Conservation (phyloP, 2,797 vertebrate genomes). For the Carduelis carduelis region DNA sequence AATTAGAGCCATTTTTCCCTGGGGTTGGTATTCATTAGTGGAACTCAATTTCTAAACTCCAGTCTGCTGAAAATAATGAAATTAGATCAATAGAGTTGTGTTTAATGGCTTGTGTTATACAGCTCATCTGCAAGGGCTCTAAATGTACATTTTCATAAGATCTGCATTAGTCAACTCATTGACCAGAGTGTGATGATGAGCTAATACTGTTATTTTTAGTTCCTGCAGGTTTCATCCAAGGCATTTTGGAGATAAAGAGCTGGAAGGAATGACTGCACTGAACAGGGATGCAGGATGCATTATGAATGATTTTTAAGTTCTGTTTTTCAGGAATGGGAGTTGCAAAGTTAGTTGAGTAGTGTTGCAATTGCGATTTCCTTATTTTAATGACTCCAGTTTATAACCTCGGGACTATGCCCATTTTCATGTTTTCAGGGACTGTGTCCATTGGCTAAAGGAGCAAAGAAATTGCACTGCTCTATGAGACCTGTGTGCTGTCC, state of each 20-base stretch:
- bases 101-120: slow-evolving; percentile 62
- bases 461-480: neutral
- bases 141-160: slow-evolving; percentile 52
- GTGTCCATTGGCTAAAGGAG: neutral
- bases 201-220: slow-evolving; percentile 59
- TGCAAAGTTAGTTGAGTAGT: neutral
- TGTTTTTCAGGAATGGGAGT: slow-evolving; percentile 14
- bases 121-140: slow-evolving; percentile 55
- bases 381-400: neutral
- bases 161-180: slow-evolving; percentile 67
- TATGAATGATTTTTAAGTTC: slow-evolving; percentile 12
- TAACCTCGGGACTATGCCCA: neutral
- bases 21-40: slow-evolving; percentile 10
- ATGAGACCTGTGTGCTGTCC: neutral
- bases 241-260: slow-evolving; percentile 19
- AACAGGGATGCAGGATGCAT: neutral
- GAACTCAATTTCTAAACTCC: slow-evolving; percentile 42
- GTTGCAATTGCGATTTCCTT: neutral
- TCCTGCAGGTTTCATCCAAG: slow-evolving; percentile 20
- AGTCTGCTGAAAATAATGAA: slow-evolving; percentile 59
- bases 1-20: neutral
- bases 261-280: slow-evolving; percentile 4
- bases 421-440: neutral
- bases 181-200: slow-evolving; percentile 54
- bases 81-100: slow-evolving; percentile 56